Base-by-base conservation (phyloP, 2,113 vertebrate genomes). In the Brachyistius frenatus region DNA sequence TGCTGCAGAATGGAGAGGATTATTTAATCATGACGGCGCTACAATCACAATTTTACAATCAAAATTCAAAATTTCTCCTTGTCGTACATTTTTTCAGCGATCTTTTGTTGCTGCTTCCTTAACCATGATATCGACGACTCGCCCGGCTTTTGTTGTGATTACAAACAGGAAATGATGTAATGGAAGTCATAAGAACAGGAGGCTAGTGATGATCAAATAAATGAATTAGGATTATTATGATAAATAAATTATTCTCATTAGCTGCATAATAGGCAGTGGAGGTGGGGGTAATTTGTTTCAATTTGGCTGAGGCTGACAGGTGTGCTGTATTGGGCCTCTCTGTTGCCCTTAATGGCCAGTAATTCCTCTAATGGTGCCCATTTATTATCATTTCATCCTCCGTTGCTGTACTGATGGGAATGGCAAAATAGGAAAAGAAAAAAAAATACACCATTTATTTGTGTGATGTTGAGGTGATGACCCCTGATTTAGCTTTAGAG, bases 321-420 rank as follows among this genome's bases (percentile, higher is more conserved):
- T 94, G 93, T 88, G 90, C 80, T 85, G 86, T 89, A 90, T 86
- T 87, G 90, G 84, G 90, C 84, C 80, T 93, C 87, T 92, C 87
- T 89, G 87, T 80, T 91, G 90, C 81, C 92, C 91, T 92, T 93
- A 94, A 95, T 93, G 93, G 92, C 90, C 89, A 92, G 90, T 94
- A 95, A 95, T 94, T 94, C 90, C 85, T 89, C 88, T 95, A 95
- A 95, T 94, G 93, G 89, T 79, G 68, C 82, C 86, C 95, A 95
- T 95, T 94, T 94, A 93, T 94, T 94, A 93, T 95, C 88, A 93
- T 95, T 94, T 95, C 85, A 92, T 92, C 90, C 90, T 80, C 89
- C 71, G 70, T 77, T 70, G 78, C 89, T 78, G 88, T 58, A 37
- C 67, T 89, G 90, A 94, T 89, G 84, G 82, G 86, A 78, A 68